Conservation (phyloP, 2,797 vertebrate species). For the Rousettus madagascariensis region DNA sequence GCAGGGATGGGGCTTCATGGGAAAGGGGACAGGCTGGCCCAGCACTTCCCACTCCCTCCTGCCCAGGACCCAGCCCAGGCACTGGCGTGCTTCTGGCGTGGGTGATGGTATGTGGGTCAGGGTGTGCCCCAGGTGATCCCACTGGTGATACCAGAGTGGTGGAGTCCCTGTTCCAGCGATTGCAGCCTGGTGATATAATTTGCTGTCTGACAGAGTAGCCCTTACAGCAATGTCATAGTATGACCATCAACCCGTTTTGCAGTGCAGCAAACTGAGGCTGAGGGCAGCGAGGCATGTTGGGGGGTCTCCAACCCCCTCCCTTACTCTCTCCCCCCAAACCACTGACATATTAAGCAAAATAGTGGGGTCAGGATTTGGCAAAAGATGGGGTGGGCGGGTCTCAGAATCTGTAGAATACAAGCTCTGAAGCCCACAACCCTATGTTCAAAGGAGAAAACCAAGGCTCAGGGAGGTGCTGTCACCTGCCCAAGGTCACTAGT, state of each 20-base stretch:
- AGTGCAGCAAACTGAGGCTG: slow-evolving; percentile 12
- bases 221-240: background rate
- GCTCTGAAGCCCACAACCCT: background rate
- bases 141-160: background rate
- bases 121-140: slow-evolving; percentile 45
- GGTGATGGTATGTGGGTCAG: slow-evolving; percentile 74
- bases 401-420: background rate
- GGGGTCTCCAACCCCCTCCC: background rate
- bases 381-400: background rate
- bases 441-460: background rate
- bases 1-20: background rate
- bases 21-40: background rate
- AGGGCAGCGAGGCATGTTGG: background rate
- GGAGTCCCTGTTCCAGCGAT: background rate
- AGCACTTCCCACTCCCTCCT: background rate
- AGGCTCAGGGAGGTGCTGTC: slow-evolving; percentile 19
- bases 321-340: background rate
- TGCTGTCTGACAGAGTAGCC: background rate
- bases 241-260: background rate
- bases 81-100: slow-evolving; percentile 13
- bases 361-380: background rate
- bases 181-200: background rate
- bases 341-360: background rate
- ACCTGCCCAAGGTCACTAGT: slow-evolving; percentile 70
- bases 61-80: background rate